phyloP scores from a whole-genome alignment of 2,797 vertebrate genomes.

The Coendou prehensilis region DNA sequence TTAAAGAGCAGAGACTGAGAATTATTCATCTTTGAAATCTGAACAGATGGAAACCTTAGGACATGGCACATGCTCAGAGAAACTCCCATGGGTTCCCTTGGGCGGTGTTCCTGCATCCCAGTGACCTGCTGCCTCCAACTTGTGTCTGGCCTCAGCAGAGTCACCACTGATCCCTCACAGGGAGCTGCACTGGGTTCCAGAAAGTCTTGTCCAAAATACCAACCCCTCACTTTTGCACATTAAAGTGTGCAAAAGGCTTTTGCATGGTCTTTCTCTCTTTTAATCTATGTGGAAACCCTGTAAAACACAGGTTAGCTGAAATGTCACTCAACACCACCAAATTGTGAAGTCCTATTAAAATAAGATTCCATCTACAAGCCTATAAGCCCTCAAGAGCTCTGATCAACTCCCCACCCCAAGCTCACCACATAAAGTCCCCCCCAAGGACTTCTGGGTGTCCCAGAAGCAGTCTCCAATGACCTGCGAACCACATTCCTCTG shows the following conservation, averaged over 20 bases:
- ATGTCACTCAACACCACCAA: not conserved
- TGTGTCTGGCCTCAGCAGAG: not conserved
- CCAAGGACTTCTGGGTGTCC: not conserved
- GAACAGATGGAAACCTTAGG: not conserved
- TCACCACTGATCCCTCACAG: not conserved
- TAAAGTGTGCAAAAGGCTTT: not conserved
- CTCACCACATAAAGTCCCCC: not conserved
- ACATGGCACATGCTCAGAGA: not conserved
- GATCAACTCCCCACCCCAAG: accelerated
- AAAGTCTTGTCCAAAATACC: not conserved
- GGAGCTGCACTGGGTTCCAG: not conserved
- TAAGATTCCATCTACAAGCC: not conserved
- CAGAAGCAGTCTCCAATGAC: too few species aligned
- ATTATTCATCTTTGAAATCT: not conserved
- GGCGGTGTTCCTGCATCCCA: not conserved
- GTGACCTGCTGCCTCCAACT: not conserved
- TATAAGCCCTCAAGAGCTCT: not conserved
- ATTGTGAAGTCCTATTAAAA: not conserved
- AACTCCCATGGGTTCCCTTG: not conserved
- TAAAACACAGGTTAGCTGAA: not conserved
- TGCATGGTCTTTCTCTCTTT: not conserved
- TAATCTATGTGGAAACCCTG: not conserved
- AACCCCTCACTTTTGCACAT: not conserved
- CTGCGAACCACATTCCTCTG: too few species aligned
- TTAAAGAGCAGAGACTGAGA: not conserved